phyloP scores from a whole-genome alignment of 1,140 invertebrate genomes.

The Daktulosphaira vitifoliae region DNA sequence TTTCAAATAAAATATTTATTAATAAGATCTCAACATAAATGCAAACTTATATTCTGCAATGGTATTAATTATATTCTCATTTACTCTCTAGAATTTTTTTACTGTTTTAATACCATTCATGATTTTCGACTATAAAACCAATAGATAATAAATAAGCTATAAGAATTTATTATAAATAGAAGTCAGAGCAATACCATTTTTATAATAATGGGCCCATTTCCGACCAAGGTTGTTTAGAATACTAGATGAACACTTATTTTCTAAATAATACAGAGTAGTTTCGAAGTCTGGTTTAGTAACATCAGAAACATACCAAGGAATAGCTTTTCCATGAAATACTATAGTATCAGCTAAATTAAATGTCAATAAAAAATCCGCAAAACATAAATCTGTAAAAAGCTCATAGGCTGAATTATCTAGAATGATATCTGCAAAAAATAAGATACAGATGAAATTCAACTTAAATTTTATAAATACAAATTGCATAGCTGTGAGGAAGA shows the following conservation, averaged over 20 bases:
- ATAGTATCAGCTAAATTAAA: slow-evolving; percentile 60
- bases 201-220: slow-evolving; percentile 16
- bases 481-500: neutral
- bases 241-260: slow-evolving; percentile 42
- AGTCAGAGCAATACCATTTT: neutral
- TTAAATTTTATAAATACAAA: too few species aligned
- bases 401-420: slow-evolving; percentile 94
- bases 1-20: neutral
- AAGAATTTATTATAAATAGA: too few species aligned
- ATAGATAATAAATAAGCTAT: too few species aligned
- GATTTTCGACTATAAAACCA: too few species aligned
- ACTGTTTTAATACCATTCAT: too few species aligned
- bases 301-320: slow-evolving; percentile 97
- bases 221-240: slow-evolving; percentile 34
- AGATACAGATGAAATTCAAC: too few species aligned
- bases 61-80: too few species aligned
- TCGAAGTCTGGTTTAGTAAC: slow-evolving; percentile 66
- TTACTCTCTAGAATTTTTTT: too few species aligned
- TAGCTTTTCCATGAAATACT: slow-evolving; percentile 76
- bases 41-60: too few species aligned
- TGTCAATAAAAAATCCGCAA: slow-evolving; percentile 69
- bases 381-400: slow-evolving; percentile 78
- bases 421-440: slow-evolving; percentile 64
- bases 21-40: too few species aligned
- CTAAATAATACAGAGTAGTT: slow-evolving; percentile 53